Evolutionary conservation across 2,797 vertebrate genomes (phyloP).

Genomic region (Vultur gryphus): DNA sequence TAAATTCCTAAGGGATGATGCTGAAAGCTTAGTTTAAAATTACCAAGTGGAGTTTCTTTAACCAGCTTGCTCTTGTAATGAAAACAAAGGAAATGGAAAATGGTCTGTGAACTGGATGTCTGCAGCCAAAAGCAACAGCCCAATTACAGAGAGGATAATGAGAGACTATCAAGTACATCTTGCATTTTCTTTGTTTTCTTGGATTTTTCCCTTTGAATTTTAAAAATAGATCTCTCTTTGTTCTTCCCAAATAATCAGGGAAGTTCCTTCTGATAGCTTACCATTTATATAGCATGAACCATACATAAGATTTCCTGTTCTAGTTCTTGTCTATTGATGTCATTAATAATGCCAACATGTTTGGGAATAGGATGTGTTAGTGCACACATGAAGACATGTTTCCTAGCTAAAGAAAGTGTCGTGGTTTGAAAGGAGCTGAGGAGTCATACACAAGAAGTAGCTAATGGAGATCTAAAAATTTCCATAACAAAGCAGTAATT

Average conservation of each 20-base stretch:
- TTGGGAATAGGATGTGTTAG: slow-evolving; percentile 3
- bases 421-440: neutral
- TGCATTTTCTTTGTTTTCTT: slow-evolving; percentile 55
- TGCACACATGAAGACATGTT: neutral
- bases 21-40: slow-evolving; percentile 29
- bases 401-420: neutral
- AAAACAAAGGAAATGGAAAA: slow-evolving; percentile 65
- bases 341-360: neutral
- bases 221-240: slow-evolving; percentile 42
- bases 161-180: slow-evolving; percentile 46
- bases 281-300: slow-evolving; percentile 13
- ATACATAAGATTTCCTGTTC: slow-evolving; percentile 20
- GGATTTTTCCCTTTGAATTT: slow-evolving; percentile 29
- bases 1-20: slow-evolving; percentile 25
- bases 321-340: neutral
- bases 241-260: slow-evolving; percentile 30
- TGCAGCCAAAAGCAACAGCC: slow-evolving; percentile 60
- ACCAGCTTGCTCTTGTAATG: slow-evolving; percentile 42
- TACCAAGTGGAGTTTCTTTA: slow-evolving; percentile 18
- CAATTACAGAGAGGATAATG: slow-evolving; percentile 26
- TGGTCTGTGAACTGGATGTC: slow-evolving; percentile 36
- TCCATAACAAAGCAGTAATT: neutral
- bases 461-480: neutral
- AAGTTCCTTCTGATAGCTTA: slow-evolving; percentile 16
- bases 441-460: neutral